These are phyloP conservation scores for Episyrphus balteatus DNA, from an alignment of 1,140 invertebrate species.

Conservation along the genomic window DNA sequence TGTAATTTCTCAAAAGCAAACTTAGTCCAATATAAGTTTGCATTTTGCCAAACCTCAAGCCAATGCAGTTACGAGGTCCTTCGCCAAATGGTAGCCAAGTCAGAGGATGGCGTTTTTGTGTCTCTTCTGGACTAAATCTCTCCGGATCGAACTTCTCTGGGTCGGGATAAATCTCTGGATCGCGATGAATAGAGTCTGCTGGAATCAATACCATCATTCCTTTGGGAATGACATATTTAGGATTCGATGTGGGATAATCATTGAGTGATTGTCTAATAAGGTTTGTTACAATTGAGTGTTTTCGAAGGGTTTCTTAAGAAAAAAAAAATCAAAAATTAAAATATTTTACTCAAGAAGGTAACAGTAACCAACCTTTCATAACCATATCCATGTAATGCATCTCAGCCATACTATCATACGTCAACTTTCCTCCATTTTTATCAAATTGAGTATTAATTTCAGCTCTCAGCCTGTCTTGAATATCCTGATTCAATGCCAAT, in stretches of 20 bases:
- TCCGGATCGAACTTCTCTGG: conserved; percentile 56
- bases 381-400: conserved; percentile 30
- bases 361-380: conserved; percentile 35
- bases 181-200: conserved; percentile 27
- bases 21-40: conserved; percentile 47
- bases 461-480: conserved; percentile 37
- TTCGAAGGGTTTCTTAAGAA: conserved; percentile 48
- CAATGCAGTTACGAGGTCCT: conserved; percentile 37
- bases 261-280: conserved; percentile 46
- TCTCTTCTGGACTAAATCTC: conserved; percentile 47
- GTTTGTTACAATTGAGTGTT: conserved; percentile 48
- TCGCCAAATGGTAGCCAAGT: conserved; percentile 50
- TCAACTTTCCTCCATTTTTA: conserved; percentile 14
- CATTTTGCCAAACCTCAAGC: conserved; percentile 52
- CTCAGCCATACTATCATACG: conserved; percentile 24
- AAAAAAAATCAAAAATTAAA: background rate
- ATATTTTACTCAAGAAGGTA: background rate
- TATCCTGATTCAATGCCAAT: conserved; percentile 41
- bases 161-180: conserved; percentile 43
- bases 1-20: conserved; percentile 29
- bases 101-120: conserved; percentile 34
- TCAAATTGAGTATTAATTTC: conserved; percentile 40
- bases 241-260: conserved; percentile 45
- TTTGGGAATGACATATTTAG: conserved; percentile 31
- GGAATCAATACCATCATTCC: conserved; percentile 16